Percentiles rank a stretch among this genome's conserved stretches.
phyloP scores from a whole-genome alignment of 1,140 invertebrate species.

The Drosophila eugracilis region DNA sequence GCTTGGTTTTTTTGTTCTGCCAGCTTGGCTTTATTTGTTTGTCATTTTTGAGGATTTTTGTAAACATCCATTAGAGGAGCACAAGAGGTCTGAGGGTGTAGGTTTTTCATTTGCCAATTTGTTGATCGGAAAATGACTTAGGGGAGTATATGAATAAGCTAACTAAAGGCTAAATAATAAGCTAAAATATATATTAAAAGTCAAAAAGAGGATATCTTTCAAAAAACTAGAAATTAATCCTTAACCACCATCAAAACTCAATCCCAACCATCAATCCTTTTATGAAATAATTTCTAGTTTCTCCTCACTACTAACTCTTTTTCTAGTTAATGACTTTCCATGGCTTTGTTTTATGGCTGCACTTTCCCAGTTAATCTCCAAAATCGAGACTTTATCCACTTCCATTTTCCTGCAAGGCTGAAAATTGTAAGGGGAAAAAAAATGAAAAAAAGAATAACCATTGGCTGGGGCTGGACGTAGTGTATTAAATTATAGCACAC shows the following conservation, averaged over 20 bases:
- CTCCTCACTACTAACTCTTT: slow-evolving; percentile 18
- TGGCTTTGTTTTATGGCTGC: slow-evolving; percentile 12
- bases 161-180: no score
- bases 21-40: slow-evolving; percentile 25
- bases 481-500: slow-evolving; percentile 82
- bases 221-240: no score
- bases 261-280: not conserved
- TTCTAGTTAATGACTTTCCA: slow-evolving; percentile 33
- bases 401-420: slow-evolving; percentile 4
- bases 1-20: slow-evolving; percentile 7
- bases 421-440: slow-evolving; percentile 21
- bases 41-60: slow-evolving; percentile 3
- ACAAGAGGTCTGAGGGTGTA: not conserved
- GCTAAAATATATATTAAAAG: no score
- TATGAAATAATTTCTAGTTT: not conserved
- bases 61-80: not conserved
- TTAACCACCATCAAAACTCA: no score
- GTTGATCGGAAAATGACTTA: no score
- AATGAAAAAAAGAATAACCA: slow-evolving; percentile 59
- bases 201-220: no score
- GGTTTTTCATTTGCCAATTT: not conserved
- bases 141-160: no score
- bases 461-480: slow-evolving; percentile 55
- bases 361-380: slow-evolving; percentile 21
- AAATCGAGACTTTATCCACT: slow-evolving; percentile 12